Conservation (phyloP, 2,113 vertebrate genomes). For the Microtus montanus region DNA sequence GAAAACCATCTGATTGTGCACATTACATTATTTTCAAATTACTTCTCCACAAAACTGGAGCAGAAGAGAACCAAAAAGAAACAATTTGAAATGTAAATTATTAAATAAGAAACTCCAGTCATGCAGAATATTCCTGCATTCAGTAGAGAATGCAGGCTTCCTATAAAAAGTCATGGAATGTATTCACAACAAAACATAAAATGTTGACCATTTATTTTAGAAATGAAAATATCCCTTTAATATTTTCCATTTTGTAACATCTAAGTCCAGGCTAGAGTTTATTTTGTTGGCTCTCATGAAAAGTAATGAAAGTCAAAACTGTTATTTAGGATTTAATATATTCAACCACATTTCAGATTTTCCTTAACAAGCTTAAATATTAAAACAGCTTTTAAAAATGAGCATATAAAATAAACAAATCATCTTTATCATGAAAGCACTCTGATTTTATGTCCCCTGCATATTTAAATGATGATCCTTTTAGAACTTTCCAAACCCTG, state of each 20-base stretch:
- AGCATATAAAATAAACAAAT: constrained; percentile 78
- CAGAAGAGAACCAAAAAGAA: neutral
- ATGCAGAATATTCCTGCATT: constrained; percentile 6
- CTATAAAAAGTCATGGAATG: constrained; percentile 38
- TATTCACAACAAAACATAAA: constrained; percentile 62
- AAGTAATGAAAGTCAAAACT: constrained; percentile 86
- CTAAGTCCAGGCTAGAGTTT: constrained; percentile 80
- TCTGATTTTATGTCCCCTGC: constrained; percentile 82
- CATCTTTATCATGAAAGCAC: constrained; percentile 72
- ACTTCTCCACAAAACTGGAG: neutral
- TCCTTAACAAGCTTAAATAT: constrained; percentile 78
- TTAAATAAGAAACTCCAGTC: neutral
- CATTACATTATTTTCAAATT: constrained; percentile 9
- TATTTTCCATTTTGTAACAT: constrained; percentile 82
- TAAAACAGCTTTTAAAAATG: constrained; percentile 75
- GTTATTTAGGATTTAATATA: constrained; percentile 82
- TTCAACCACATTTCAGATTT: constrained; percentile 77
- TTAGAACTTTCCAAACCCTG: constrained; percentile 73
- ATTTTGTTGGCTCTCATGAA: constrained; percentile 79
- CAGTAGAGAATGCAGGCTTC: constrained; percentile 1
- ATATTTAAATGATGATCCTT: constrained; percentile 80
- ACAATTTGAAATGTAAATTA: constrained; percentile 25
- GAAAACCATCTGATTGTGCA: neutral
- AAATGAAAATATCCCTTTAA: constrained; percentile 81
- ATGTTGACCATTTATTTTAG: constrained; percentile 75